A percentile compares a stretch with the other conserved stretches of the same genome.
Evolutionary conservation across 1,140 invertebrate genomes (phyloP).

Genomic region (Oryctes rhinoceros): DNA sequence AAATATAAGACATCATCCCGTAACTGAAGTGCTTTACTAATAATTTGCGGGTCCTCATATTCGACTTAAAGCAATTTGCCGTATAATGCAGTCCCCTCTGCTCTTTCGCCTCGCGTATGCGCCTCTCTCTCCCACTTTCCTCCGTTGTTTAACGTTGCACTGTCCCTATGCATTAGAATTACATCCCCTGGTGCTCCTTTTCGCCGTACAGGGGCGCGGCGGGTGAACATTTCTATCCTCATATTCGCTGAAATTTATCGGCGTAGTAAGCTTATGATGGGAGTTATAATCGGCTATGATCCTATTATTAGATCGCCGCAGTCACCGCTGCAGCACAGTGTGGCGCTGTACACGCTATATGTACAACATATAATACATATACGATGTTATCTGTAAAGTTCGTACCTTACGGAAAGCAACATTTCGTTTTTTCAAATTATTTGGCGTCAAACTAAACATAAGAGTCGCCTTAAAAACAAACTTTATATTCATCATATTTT

Average conservation of each 20-base stretch:
- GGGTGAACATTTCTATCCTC: conserved; percentile 39
- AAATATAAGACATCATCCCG: too few species aligned
- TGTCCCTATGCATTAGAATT: neutral
- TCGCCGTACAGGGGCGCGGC: too few species aligned
- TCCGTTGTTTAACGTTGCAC: neutral
- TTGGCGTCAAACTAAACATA: too few species aligned
- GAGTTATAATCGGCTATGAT: conserved; percentile 56
- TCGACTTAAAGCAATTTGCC: conserved; percentile 41
- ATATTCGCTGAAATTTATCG: conserved; percentile 53
- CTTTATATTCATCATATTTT: too few species aligned
- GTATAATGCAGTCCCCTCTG: conserved; percentile 23
- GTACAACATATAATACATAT: neutral
- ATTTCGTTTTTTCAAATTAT: too few species aligned
- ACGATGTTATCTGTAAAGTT: too few species aligned
- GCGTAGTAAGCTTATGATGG: conserved; percentile 55
- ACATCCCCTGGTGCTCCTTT: too few species aligned
- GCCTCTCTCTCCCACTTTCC: neutral
- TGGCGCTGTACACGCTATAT: conserved; percentile 37
- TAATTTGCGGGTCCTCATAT: conserved; percentile 36
- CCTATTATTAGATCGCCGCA: conserved; percentile 56
- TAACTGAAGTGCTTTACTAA: conserved; percentile 24
- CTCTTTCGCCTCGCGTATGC: neutral
- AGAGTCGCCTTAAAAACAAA: too few species aligned
- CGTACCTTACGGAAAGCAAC: too few species aligned
- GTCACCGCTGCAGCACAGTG: conserved; percentile 44